Conservation (phyloP, 2,888 invertebrate species). For the Panzeria rudis region DNA sequence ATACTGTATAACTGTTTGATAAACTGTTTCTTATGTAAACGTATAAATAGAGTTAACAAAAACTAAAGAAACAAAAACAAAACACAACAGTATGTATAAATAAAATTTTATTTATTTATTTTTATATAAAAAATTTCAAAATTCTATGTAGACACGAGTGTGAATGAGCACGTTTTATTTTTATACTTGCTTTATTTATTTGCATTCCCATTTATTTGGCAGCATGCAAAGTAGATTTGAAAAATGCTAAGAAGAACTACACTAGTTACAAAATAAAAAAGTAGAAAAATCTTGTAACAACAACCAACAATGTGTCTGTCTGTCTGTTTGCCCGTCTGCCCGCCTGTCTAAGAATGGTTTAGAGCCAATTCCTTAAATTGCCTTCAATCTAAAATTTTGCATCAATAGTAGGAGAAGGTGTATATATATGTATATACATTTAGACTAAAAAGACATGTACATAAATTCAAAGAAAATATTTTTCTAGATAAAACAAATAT, state of each 20-base stretch:
- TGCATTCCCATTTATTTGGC: constrained; percentile 33
- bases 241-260: not conserved
- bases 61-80: not conserved
- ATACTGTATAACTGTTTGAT: not conserved
- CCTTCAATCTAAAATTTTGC: constrained; percentile 7
- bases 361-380: constrained; percentile 19
- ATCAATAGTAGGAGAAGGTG: not conserved
- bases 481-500: not conserved
- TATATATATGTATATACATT: not conserved
- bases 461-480: not conserved
- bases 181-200: constrained; percentile 21
- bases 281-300: not conserved
- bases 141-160: not conserved
- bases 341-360: not conserved
- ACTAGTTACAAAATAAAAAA: not conserved
- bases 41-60: not conserved
- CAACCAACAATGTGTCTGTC: not conserved
- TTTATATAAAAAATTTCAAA: not conserved
- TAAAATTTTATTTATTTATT: constrained; percentile 31
- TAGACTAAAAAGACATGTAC: not conserved
- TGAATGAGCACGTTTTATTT: not conserved
- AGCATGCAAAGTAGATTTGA: constrained; percentile 28
- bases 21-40: not conserved
- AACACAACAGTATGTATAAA: constrained; percentile 20
- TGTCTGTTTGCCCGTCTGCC: not conserved